Conservation (phyloP, 2,797 vertebrate genomes). For the Parotocinclus haroldoi region DNA sequence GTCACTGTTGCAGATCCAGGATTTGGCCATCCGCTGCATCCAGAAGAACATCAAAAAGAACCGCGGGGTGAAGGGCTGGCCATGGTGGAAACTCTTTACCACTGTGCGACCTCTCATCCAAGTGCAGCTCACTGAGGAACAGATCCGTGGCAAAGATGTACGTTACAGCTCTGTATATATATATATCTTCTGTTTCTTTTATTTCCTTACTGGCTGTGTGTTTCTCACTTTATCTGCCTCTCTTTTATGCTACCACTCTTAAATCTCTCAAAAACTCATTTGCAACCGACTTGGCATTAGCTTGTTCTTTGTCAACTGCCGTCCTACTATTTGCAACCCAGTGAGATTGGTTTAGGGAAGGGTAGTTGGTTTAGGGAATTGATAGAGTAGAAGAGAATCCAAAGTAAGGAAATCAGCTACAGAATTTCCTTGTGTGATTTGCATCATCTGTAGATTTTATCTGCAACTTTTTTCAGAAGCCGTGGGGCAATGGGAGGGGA, state of each 20-base stretch:
- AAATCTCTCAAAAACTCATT: too few species aligned
- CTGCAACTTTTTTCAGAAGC: not conserved
- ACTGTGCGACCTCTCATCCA: conserved; percentile 92
- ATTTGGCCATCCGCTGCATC: conserved; percentile 90
- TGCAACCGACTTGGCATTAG: too few species aligned
- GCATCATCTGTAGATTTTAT: too few species aligned
- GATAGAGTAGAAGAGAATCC: too few species aligned
- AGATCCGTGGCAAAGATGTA: conserved; percentile 91
- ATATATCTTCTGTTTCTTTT: not conserved
- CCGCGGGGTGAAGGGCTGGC: conserved; percentile 90
- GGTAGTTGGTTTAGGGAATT: too few species aligned
- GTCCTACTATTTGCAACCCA: too few species aligned
- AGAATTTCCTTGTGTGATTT: too few species aligned
- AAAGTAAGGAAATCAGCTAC: too few species aligned
- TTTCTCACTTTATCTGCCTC: not conserved
- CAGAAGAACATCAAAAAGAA: conserved; percentile 95
- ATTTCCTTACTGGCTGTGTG: too few species aligned
- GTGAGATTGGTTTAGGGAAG: too few species aligned
- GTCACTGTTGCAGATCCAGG: conserved; percentile 78
- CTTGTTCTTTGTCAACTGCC: too few species aligned
- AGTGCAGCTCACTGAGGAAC: conserved; percentile 93
- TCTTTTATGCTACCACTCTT: not conserved
- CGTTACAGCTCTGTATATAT: conserved; percentile 45
- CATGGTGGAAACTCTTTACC: conserved; percentile 96
- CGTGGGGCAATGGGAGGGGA: not conserved